phyloP scores from a whole-genome alignment of 2,888 invertebrate species.

The Synanthedon tipuliformis region DNA sequence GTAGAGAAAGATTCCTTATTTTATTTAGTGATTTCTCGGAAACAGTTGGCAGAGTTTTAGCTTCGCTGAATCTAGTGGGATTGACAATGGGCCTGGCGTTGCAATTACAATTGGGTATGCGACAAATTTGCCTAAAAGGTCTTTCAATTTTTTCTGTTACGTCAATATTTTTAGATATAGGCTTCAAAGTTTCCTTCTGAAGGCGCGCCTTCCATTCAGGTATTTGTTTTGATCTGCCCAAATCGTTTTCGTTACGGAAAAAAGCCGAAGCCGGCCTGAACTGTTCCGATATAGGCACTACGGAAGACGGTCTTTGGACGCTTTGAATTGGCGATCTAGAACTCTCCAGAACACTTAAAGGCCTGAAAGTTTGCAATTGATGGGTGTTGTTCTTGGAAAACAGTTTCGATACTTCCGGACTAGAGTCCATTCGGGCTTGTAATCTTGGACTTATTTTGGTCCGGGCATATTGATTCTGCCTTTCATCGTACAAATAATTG shows the following conservation, averaged over 20 bases:
- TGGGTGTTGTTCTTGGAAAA: slow-evolving; percentile 32
- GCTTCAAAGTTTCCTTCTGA: slow-evolving; percentile 45
- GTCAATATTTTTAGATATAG: slow-evolving; percentile 37
- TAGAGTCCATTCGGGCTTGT: slow-evolving; percentile 26
- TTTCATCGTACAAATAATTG: slow-evolving; percentile 44
- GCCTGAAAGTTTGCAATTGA: slow-evolving; percentile 43
- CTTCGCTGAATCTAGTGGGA: slow-evolving; percentile 39
- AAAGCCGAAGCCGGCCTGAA: slow-evolving; percentile 55
- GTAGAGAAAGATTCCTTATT: slow-evolving; percentile 53
- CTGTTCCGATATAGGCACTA: slow-evolving; percentile 56
- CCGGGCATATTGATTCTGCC: slow-evolving; percentile 37
- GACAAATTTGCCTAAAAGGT: slow-evolving; percentile 43
- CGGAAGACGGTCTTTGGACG: slow-evolving; percentile 50
- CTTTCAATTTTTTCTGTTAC: slow-evolving; percentile 49
- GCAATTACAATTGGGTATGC: slow-evolving; percentile 61
- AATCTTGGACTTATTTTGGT: slow-evolving; percentile 31
- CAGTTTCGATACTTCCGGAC: slow-evolving; percentile 36
- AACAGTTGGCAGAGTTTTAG: slow-evolving; percentile 42
- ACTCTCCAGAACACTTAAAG: slow-evolving; percentile 57
- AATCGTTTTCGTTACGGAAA: slow-evolving; percentile 33
- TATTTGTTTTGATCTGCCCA: slow-evolving; percentile 36
- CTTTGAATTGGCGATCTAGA: slow-evolving; percentile 39
- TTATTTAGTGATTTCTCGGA: slow-evolving; percentile 44
- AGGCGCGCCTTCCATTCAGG: slow-evolving; percentile 55
- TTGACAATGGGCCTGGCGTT: slow-evolving; percentile 29